Conservation (phyloP, 2,888 invertebrate genomes). For the Clitarchus hookeri region DNA sequence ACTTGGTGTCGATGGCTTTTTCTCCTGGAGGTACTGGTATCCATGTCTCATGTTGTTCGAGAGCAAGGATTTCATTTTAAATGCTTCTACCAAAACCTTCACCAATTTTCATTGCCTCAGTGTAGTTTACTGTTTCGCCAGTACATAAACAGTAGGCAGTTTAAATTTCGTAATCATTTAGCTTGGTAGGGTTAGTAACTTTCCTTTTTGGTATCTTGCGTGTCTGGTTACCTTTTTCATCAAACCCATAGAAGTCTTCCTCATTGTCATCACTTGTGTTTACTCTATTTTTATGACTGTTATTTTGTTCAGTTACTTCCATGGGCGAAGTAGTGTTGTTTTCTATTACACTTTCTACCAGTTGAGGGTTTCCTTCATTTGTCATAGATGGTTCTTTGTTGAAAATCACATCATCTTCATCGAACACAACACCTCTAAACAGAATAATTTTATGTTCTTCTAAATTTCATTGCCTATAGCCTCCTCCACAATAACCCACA, state of each 20-base stretch:
- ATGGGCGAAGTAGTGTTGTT: not conserved
- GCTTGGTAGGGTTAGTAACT: not conserved
- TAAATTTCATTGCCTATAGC: not conserved
- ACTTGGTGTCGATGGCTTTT: not conserved
- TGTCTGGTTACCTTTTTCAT: not conserved
- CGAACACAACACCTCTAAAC: too few species aligned
- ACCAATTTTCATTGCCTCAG: not conserved
- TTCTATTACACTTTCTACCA: not conserved
- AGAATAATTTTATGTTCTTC: too few species aligned
- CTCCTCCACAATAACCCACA: slow-evolving; percentile 16
- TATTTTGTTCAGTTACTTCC: not conserved
- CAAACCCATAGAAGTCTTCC: not conserved
- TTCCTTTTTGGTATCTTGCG: not conserved
- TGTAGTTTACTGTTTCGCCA: not conserved
- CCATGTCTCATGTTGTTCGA: not conserved
- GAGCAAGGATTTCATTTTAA: not conserved
- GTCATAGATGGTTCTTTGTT: not conserved
- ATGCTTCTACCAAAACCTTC: not conserved
- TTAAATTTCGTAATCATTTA: not conserved
- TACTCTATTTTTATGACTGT: not conserved
- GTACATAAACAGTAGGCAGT: not conserved
- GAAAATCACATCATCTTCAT: too few species aligned
- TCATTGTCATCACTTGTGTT: not conserved
- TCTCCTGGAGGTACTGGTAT: not conserved
- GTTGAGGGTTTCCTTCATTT: too few species aligned